These are phyloP conservation scores for Anarrhichthys ocellatus DNA, from an alignment of 2,113 vertebrate species.

Conservation along the genomic window DNA sequence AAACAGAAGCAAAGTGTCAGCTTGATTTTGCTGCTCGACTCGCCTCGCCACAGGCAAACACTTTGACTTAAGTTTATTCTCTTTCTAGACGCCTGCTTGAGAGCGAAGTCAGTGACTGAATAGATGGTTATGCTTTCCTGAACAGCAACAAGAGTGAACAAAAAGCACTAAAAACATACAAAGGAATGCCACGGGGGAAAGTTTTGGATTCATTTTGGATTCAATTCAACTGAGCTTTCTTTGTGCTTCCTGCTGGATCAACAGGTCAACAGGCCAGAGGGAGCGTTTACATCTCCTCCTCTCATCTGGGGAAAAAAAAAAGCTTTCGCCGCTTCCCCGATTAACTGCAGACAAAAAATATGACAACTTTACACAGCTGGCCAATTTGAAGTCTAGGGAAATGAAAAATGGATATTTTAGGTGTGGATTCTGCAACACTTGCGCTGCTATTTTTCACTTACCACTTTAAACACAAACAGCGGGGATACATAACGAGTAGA, in stretches of 20 bases:
- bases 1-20: conserved; percentile 68
- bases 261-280: neutral
- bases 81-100: conserved; percentile 35
- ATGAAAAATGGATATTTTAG: neutral
- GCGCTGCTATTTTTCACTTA: conserved; percentile 64
- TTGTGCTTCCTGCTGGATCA: neutral
- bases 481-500: conserved; percentile 47
- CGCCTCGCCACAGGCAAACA: conserved; percentile 34
- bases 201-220: neutral
- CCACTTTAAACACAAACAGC: conserved; percentile 59
- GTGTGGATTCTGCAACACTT: conserved; percentile 26
- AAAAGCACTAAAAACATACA: conserved; percentile 16
- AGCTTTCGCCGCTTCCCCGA: neutral
- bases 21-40: conserved; percentile 19
- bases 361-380: neutral
- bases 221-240: neutral
- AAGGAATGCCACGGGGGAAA: neutral
- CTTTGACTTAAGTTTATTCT: conserved; percentile 19
- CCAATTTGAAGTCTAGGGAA: neutral
- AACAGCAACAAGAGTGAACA: conserved; percentile 42
- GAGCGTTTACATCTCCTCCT: neutral
- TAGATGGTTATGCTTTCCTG: conserved; percentile 35
- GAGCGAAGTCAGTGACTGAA: neutral
- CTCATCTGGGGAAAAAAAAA: neutral
- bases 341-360: neutral